Conservation (phyloP, 2,888 invertebrate species). For the Cephus pygmeus region DNA sequence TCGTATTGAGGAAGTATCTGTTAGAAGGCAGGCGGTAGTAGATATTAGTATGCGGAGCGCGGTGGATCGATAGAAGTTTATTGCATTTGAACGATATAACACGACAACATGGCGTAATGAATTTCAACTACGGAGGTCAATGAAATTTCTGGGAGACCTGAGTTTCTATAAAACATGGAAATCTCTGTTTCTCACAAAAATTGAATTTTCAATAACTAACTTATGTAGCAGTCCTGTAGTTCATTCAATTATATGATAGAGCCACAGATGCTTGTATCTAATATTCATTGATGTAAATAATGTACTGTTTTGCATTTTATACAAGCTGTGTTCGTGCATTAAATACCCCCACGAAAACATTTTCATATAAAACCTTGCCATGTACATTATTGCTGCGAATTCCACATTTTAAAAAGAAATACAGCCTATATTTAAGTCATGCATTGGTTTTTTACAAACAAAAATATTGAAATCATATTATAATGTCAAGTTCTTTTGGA, state of each 20-base stretch:
- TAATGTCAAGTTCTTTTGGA: no score
- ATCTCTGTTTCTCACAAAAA: neutral
- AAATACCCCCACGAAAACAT: no score
- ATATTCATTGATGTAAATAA: neutral
- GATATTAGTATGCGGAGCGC: neutral
- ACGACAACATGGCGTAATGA: neutral
- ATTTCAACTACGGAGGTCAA: neutral
- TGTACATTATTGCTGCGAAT: no score
- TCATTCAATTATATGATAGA: neutral
- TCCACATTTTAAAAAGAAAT: no score
- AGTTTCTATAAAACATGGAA: neutral
- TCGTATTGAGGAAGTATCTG: neutral
- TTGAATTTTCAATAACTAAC: neutral
- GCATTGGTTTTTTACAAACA: no score
- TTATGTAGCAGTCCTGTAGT: neutral
- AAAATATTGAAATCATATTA: no score
- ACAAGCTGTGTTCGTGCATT: neutral
- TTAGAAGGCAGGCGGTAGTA: neutral
- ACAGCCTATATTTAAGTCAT: no score
- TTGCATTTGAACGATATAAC: neutral
- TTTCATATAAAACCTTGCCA: no score
- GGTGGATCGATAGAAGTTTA: conserved; percentile 4
- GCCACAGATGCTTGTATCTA: neutral
- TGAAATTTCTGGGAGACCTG: neutral
- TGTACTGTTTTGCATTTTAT: neutral